Conservation (phyloP, 2,888 invertebrate genomes). For the Leptinotarsa haldemani region DNA sequence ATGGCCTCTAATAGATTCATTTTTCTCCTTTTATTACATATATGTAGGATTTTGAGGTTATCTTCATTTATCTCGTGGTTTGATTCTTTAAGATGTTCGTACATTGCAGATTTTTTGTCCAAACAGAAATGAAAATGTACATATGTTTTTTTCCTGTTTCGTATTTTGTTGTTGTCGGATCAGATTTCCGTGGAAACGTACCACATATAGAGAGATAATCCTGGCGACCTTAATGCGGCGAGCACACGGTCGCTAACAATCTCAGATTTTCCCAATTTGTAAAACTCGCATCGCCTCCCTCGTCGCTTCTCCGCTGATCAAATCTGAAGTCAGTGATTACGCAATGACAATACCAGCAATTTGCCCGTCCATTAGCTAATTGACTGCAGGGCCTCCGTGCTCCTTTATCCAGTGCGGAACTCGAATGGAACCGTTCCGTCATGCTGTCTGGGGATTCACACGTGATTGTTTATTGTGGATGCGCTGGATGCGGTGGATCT, state of each 20-base stretch:
- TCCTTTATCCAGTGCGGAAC: constrained; percentile 33
- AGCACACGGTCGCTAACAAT: constrained; percentile 6
- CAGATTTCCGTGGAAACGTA: no score
- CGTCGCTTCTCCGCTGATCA: constrained; percentile 7
- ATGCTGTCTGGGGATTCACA: constrained; percentile 24
- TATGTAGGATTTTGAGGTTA: no score
- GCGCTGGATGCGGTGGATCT: constrained; percentile 17
- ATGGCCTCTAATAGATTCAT: no score
- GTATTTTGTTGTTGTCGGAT: no score
- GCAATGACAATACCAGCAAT: constrained; percentile 58
- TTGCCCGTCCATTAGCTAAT: constrained; percentile 60
- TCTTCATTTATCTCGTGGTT: no score
- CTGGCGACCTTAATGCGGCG: neutral
- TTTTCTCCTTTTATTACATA: no score
- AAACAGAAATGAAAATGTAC: no score
- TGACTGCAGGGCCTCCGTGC: constrained; percentile 57
- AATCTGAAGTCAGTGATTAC: constrained; percentile 36
- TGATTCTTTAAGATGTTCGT: no score
- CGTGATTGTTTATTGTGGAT: constrained; percentile 26
- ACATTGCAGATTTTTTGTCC: no score
- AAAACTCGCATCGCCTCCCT: constrained; percentile 1
- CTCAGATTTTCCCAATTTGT: constrained; percentile 11
- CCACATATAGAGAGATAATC: no score
- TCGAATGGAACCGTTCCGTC: constrained; percentile 5
- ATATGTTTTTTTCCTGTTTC: no score